Percentiles rank a stretch among this genome's conserved stretches.
phyloP scores from a whole-genome alignment of 2,797 vertebrate species.

The Chelmon rostratus region DNA sequence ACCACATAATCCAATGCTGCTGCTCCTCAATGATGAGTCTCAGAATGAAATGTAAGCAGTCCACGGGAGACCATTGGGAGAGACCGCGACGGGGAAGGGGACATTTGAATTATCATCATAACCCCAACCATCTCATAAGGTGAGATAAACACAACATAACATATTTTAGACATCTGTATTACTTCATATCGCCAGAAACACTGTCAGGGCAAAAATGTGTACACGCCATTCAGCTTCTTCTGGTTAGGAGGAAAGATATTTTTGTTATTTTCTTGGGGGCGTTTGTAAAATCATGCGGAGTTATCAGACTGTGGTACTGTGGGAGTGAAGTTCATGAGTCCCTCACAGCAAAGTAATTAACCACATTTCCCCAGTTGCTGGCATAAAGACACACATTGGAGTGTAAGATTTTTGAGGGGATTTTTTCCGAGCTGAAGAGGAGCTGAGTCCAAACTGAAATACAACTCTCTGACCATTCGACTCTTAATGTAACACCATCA shows the following conservation, averaged over 20 bases:
- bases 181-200: conserved; percentile 39
- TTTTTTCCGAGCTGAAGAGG: background rate
- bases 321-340: background rate
- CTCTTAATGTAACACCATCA: background rate
- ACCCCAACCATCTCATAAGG: background rate
- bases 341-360: background rate
- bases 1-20: background rate
- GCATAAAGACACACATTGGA: background rate
- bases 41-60: background rate
- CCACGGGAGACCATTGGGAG: background rate
- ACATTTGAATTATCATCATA: background rate
- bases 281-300: background rate
- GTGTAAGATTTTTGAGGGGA: background rate
- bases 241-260: background rate
- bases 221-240: conserved; percentile 11
- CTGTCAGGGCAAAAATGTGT: background rate
- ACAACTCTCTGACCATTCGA: background rate
- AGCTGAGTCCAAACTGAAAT: background rate
- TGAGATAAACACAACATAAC: conserved; percentile 4
- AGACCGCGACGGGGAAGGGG: background rate
- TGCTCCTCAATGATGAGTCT: background rate
- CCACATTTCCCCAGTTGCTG: background rate
- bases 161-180: conserved; percentile 20
- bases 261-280: background rate
- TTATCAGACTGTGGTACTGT: background rate